Base-by-base conservation (phyloP, 2,113 vertebrate species). In the Etheostoma spectabile region DNA sequence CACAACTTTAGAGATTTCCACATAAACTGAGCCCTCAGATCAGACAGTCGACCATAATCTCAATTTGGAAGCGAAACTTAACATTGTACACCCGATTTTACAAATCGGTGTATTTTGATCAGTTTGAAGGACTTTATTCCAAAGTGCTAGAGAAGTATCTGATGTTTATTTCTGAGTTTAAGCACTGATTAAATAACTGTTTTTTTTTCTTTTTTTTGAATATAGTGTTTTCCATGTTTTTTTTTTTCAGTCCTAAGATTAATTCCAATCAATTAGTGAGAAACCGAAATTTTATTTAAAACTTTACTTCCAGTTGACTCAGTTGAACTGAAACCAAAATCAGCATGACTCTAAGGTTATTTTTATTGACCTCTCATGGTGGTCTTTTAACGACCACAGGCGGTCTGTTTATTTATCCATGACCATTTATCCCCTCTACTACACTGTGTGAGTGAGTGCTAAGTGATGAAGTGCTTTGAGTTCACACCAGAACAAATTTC, bases 401-500 rank as follows among this genome's bases (percentile, higher is more conserved):
- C 46, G 76, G 80, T 90, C 88, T 65, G 66, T 88, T 90, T 80
- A 69, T 75, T 74, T 71, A 60, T 59, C 56, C 81, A 79, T 68
- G 62, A 90, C 75, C 73, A 57, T 81, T 75, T 52, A 80, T 82
- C 22, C 69, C 53, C 76, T 19, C 51, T 14, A 6, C 69, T 22
- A 19, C 75, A 30, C 73, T 12, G 79, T 66, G 63, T 42, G 38
- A 48, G 79, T 11, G 55, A 84, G 80, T 57, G 68, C 75, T 88
- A 92, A 87, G 84, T 88, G 75, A 87, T 88, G 89, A 92, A 93
- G 94, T 94, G 93, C 91, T 93, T 90, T 74, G 78, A 92, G 89
- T 92, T 92, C 90, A 89, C 78, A 75, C 22, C 73, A 66, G 79
- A 88, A 93, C 82, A 67, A 70, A 81, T 93, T 83, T 90, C 66